Evolutionary conservation across 2,113 vertebrate genomes (phyloP), one percentile per base, ranked within the genome.

Genomic region (Catharus fuscescens): DNA sequence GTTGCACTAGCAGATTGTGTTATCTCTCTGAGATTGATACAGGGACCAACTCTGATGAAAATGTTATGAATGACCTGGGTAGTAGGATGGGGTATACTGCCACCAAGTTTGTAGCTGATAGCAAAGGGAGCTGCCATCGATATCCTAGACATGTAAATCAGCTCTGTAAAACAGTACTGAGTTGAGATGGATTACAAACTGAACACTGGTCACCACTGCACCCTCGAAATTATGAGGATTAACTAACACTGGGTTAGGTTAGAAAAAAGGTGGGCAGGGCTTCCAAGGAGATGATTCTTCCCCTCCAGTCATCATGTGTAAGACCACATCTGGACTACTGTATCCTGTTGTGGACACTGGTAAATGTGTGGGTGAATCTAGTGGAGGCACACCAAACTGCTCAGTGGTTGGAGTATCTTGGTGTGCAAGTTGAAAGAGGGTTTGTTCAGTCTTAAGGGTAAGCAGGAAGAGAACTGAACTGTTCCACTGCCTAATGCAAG

Each of bases 371-470:
- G 72, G 9, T 18, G 38, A 77, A 77, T 20, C 31, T 31, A 54
- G 44, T 9, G 10, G 16, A 67, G 21, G 7, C 24, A 9, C 38
- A 76, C 9, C 10, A 62, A 38, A 6, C 10, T 67, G 38, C 8
- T 45, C 53, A 34, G 14, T 10, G 36, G 6, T 3, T 72, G 47
- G 5, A 84, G 9, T 19, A 71, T 13, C 14, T 40, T 23, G 25
- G 25, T 0, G 0, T 14, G 47, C 0, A 2, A 84, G 10, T 1
- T 31, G 21, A 67, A 52, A 82, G 66, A 86, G 10, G 5, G 8
- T 48, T 76, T 71, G 5, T 34, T 45, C 52, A 73, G 54, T 53
- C 24, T n/a, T 48, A 72, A 42, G 10, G 47, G 15, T 12, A 77
- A 59, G 10, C 7, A 24, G 8, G 10, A 80, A 47, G 29, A 57